These are phyloP conservation scores for Cettia cetti DNA, from an alignment of 2,113 vertebrate species.

Conservation along the genomic window DNA sequence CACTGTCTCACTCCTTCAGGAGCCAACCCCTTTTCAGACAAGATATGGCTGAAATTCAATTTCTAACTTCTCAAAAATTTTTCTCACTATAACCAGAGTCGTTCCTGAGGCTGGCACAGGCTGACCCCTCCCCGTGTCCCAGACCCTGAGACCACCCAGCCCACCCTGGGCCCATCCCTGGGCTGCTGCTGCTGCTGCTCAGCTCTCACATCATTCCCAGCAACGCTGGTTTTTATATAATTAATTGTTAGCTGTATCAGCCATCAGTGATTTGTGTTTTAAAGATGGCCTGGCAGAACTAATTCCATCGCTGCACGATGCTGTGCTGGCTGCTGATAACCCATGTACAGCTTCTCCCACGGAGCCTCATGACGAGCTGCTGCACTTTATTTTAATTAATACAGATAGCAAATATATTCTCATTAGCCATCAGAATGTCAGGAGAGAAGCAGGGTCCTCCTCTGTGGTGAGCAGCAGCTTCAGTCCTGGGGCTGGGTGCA, in stretches of 20 bases:
- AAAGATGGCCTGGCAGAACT: slow-evolving; percentile 27
- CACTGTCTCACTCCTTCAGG: not conserved
- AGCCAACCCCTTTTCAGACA: not conserved
- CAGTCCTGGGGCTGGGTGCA: not conserved
- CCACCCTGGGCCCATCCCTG: not conserved
- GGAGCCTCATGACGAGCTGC: not conserved
- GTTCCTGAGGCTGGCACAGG: not conserved
- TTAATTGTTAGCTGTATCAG: slow-evolving; percentile 5
- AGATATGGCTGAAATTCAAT: not conserved
- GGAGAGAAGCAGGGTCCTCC: not conserved
- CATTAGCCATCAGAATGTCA: not conserved
- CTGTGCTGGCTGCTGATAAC: slow-evolving; percentile 18
- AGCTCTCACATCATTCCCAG: not conserved
- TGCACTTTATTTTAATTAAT: slow-evolving; percentile 61
- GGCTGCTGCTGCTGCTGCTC: not conserved
- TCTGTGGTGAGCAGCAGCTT: not conserved
- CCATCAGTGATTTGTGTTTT: slow-evolving; percentile 7
- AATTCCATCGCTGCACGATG: not conserved
- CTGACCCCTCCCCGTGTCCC: accelerated
- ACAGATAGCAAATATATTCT: slow-evolving; percentile 40
- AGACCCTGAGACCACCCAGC: not conserved
- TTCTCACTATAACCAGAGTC: accelerated
- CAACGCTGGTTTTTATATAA: not conserved
- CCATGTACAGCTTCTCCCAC: slow-evolving; percentile 1
- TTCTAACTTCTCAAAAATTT: accelerated